Evolutionary conservation across 2,113 vertebrate species (phyloP), one percentile per base, ranked within the genome.

Genomic region (Ammospiza nelsoni): DNA sequence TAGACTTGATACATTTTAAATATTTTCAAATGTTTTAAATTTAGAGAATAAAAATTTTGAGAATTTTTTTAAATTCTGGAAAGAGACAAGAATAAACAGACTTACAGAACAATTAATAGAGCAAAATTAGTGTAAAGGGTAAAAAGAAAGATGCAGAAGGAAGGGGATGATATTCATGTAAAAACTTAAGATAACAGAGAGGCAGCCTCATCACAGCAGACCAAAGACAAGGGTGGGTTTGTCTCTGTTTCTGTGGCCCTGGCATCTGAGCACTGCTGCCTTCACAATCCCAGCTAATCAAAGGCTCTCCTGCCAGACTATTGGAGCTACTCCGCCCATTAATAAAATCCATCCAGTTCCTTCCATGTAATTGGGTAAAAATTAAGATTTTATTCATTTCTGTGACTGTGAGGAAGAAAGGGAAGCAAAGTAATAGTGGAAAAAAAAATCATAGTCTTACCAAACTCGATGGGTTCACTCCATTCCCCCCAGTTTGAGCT

Each of bases 401-500:
- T 63, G 15, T 84, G 24, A 65, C 49, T 9, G 2, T 55, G 28
- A 92, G 17, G 19, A 28, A 68, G 31, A 61, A 68, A 71, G 9
- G 14, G 31, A 73, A 27, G 11, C 8, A 72, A 3, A 1, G 3
- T 69, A 91, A 68, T 39, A 28, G 4, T 7, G 6, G 16, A 79
- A 74, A 69, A 23, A n/a, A 7, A 6, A 57, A 1, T 46, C 5
- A 4, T 12, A 24, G 10, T 35, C 93, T 96, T 94, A 98, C 97
- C 96, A 20, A 98, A 96, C 14, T 89, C 78, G 1, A 82, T 57
- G 13, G 89, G 89, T 41, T 75, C 22, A 54, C 96, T 98, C 98
- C 98, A 98, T 48, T 89, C 48, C 0, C 98, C 88, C 96, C 96
- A 98, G 0, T 9, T 49, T 14, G 5, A 11, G 33, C 22, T 71